Conservation (phyloP, 2,888 invertebrate genomes). For the Nezara viridula region DNA sequence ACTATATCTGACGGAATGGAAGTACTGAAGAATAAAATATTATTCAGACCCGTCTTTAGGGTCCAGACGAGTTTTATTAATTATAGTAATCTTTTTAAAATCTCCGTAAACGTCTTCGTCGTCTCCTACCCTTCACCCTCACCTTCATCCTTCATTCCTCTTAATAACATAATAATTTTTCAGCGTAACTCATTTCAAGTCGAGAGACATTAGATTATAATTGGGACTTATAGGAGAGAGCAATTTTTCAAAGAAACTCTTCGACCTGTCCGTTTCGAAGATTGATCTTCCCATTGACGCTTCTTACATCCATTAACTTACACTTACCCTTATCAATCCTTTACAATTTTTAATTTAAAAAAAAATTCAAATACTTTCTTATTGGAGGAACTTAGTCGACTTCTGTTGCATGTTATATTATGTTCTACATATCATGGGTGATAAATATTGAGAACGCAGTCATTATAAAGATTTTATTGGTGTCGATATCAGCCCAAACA, state of each 20-base stretch:
- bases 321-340: background rate
- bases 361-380: background rate
- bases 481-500: too few relatives aligned
- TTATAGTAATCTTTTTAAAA: background rate
- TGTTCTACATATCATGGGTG: too few relatives aligned
- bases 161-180: constrained; percentile 1
- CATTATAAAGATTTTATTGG: too few relatives aligned
- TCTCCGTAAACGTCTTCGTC: background rate
- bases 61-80: background rate
- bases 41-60: too few relatives aligned
- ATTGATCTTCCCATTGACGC: constrained; percentile 20
- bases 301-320: background rate
- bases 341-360: background rate
- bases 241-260: constrained; percentile 8
- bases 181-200: constrained; percentile 20
- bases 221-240: background rate
- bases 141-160: background rate
- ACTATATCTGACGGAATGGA: too few relatives aligned
- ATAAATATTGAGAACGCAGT: too few relatives aligned
- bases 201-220: background rate
- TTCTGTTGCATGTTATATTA: too few relatives aligned
- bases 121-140: background rate
- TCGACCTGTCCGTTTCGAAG: background rate
- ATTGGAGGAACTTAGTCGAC: too few relatives aligned
- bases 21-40: too few relatives aligned